Conservation (phyloP, 2,113 vertebrate genomes). For the Cyphomyrus plagiostoma region DNA sequence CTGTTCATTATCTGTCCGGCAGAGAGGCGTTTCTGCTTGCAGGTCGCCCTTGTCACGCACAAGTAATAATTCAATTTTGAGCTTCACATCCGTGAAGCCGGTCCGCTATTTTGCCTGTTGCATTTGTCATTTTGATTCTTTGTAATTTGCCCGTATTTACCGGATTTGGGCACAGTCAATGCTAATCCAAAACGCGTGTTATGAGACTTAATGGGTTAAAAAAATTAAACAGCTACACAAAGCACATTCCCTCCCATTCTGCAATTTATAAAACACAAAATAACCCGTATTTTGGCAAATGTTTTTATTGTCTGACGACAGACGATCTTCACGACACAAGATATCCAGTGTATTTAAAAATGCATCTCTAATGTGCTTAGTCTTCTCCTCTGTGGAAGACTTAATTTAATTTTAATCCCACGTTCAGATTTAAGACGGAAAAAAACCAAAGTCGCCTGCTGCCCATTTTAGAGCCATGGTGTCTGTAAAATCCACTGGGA, state of each 20-base stretch:
- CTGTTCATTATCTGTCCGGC: slow-evolving; percentile 20
- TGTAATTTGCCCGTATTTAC: background rate
- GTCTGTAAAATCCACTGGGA: background rate
- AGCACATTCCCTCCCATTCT: background rate
- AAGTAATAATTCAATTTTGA: slow-evolving; percentile 32
- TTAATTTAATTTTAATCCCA: background rate
- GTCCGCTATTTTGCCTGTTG: background rate
- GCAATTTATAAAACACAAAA: background rate
- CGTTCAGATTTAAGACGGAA: background rate
- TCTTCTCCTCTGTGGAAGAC: background rate
- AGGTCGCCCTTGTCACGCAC: slow-evolving; percentile 23
- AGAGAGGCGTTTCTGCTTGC: slow-evolving; percentile 21
- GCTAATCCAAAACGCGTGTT: background rate
- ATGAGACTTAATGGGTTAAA: background rate
- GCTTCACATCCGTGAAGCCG: slow-evolving; percentile 34
- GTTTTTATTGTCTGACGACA: background rate
- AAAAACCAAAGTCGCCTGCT: background rate
- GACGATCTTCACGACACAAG: background rate
- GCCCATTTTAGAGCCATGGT: background rate
- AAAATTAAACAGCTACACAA: background rate
- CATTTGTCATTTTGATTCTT: slow-evolving; percentile 25
- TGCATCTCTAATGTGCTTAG: background rate
- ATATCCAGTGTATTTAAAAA: background rate
- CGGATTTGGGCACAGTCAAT: background rate
- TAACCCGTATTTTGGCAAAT: background rate